Evolutionary conservation across 92 coral and sea anemone species (phyloP).

Genomic region (Parazoanthus darwini): DNA sequence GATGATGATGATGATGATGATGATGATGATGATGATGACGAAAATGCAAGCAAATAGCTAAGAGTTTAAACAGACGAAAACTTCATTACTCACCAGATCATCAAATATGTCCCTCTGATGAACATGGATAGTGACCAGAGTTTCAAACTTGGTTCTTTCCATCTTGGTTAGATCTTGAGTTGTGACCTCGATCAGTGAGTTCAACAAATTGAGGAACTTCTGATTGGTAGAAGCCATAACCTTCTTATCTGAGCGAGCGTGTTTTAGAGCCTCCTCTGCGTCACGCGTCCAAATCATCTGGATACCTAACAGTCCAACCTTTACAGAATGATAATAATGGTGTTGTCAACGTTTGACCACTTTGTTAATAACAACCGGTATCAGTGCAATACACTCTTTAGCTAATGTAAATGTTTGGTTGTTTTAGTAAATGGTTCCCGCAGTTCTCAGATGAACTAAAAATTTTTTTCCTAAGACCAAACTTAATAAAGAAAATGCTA

Average conservation of each 20-base stretch:
- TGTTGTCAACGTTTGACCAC: not conserved
- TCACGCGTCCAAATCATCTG: conserved; percentile 97
- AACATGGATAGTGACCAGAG: conserved; percentile 88
- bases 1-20: no score
- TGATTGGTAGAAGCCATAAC: conserved; percentile 89
- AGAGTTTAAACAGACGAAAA: no score
- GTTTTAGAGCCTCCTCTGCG: conserved; percentile 86
- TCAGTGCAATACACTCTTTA: not conserved
- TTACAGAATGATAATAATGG: not conserved
- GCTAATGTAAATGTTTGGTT: no score
- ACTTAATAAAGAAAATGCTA: no score
- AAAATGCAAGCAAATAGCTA: no score
- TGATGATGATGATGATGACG: no score
- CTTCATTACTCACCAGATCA: conserved; percentile 63
- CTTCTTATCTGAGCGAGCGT: conserved; percentile 89
- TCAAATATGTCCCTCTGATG: conserved; percentile 93
- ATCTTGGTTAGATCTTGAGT: conserved; percentile 91
- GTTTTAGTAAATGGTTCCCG: no score
- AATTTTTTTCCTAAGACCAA: no score
- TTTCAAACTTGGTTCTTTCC: conserved; percentile 92
- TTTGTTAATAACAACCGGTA: not conserved
- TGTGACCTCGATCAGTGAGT: conserved; percentile 85
- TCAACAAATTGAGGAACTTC: conserved; percentile 84
- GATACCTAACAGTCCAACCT: conserved; percentile 89
- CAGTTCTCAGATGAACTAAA: no score